Evolutionary conservation across 2,113 vertebrate species (phyloP).

Genomic region (Gnathonemus echidnorhynchus): DNA sequence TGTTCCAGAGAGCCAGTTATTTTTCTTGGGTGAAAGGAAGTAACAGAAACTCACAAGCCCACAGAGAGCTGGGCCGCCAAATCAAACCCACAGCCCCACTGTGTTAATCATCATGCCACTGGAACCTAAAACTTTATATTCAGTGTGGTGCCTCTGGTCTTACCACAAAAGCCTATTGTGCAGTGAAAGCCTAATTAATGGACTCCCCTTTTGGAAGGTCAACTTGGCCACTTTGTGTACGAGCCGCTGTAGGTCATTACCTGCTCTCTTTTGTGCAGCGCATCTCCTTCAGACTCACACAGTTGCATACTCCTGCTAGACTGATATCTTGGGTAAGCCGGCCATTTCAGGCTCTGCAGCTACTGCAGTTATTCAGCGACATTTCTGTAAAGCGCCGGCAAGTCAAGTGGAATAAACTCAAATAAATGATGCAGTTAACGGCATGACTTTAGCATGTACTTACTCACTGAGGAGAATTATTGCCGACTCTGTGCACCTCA

Average conservation of each 20-base stretch:
- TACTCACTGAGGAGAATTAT: neutral
- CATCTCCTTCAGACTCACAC: neutral
- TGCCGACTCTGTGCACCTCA: neutral
- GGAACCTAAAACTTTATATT: neutral
- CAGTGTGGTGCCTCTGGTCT: neutral
- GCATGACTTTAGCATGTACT: conserved; percentile 10
- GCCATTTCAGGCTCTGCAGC: neutral
- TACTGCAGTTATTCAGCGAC: neutral
- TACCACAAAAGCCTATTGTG: neutral
- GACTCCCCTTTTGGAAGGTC: neutral
- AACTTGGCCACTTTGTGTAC: neutral
- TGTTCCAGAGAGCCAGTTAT: neutral
- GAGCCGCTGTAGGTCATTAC: neutral
- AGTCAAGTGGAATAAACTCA: conserved; percentile 3
- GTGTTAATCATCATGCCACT: neutral
- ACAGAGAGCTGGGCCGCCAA: neutral
- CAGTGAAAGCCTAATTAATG: neutral
- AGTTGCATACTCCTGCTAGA: neutral
- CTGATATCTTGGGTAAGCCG: neutral
- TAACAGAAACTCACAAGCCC: neutral
- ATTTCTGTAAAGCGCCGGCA: neutral
- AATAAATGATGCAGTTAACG: neutral
- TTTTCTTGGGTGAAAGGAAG: neutral
- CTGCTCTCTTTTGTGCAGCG: neutral
- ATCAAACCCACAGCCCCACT: neutral